These are phyloP conservation scores for Amphipyra berbera DNA, from an alignment of 2,888 invertebrate species.

Conservation along the genomic window DNA sequence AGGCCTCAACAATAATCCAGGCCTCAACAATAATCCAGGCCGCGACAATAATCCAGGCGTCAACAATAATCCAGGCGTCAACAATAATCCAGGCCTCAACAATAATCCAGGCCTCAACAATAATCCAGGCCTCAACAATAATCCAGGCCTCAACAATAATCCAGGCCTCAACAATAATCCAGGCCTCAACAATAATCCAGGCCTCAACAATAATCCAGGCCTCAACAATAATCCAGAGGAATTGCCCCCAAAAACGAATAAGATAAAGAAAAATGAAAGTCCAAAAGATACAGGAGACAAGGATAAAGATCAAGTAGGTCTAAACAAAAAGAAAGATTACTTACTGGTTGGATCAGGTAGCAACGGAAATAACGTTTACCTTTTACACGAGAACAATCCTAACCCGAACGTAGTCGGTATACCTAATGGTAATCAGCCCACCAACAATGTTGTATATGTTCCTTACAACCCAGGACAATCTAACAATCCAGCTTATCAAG, in stretches of 20 bases:
- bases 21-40: too few species aligned
- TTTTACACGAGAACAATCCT: conserved; percentile 51
- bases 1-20: too few species aligned
- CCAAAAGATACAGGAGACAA: background rate
- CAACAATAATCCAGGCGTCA: too few species aligned
- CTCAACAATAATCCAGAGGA: background rate
- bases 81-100: too few species aligned
- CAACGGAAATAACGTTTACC: conserved; percentile 37
- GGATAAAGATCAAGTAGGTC: conserved; percentile 1
- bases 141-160: too few species aligned
- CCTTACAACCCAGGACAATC: conserved; percentile 44
- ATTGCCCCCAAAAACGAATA: conserved; percentile 39
- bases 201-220: too few species aligned
- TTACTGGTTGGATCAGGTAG: conserved; percentile 40
- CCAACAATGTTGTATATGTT: conserved; percentile 35
- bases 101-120: too few species aligned
- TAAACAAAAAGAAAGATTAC: conserved; percentile 46
- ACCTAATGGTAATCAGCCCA: conserved; percentile 26
- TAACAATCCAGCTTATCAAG: conserved; percentile 34
- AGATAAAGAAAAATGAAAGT: conserved; percentile 10
- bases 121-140: too few species aligned
- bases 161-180: too few species aligned
- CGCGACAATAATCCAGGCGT: too few species aligned
- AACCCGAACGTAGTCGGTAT: conserved; percentile 22
- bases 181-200: background rate